Evolutionary conservation across 2,888 invertebrate genomes (phyloP), one percentile per base, ranked within the genome.

Genomic region (Antheraea yamamai): DNA sequence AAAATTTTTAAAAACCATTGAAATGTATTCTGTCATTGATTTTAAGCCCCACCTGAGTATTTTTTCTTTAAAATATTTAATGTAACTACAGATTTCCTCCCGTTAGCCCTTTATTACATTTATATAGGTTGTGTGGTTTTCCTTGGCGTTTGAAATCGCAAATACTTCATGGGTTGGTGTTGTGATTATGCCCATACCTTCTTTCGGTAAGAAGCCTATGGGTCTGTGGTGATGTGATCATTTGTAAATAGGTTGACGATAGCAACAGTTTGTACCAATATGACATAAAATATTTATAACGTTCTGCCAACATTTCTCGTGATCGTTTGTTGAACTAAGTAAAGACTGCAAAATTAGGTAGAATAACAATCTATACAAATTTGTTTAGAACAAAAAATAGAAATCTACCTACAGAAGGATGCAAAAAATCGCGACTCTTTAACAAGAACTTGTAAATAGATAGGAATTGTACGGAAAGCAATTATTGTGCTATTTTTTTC

Each of bases 341-440:
- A 68, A 70, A 70, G n/a, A 39, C n/a, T 70, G 18, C 35, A 20
- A 70, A 39, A 70, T 20, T 70, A 70, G 18, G 39, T 68, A 35
- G 39, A 12, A 39, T 26, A 20, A n/a, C 39, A 68, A 23, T 70
- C 39, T 39, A 39, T 70, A 70, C 20, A 39, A 39, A 39, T 39
- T 39, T 39, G 39, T 70, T 39, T n/a, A n/a, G n/a, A 16, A n/a
- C 39, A 70, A 70, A 70, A 70, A 70, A 39, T 16, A n/a, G 20
- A 61, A 52, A 61, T 30, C 58, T 61, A 12, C 6, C 30, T 39
- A 58, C n/a, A 30, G 39, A 70, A 58, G 61, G 35, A n/a, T 68
- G 74, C 71, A 76, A 79, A 81, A 79, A 77, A 75, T 76, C 47
- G 76, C 77, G 78, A 78, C 75, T 73, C 73, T 78, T 75, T 74